Evolutionary conservation across 1,140 invertebrate species (phyloP), one percentile per base, ranked within the genome.

Genomic region (Frieseomelitta varia): DNA sequence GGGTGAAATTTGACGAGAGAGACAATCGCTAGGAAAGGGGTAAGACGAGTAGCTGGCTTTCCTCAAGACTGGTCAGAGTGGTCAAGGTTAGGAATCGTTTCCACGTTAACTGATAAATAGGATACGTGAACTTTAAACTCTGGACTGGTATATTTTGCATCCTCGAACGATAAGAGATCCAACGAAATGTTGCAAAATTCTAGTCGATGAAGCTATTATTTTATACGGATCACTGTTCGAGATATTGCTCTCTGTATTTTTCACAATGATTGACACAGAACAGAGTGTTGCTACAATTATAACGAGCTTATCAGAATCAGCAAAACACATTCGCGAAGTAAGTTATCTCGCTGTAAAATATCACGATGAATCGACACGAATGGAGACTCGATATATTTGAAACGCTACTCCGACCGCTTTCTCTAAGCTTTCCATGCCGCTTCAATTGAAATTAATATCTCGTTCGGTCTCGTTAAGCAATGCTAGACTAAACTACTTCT

Each of bases 61-160:
- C 55, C 53, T 27, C 17, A 15, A 76, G 90, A 85, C 86, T 90
- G 88, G 90, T 91, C 87, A 90, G 89, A 85, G 91, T 94, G 87
- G 89, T 92, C 94, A 93, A 94, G 93, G 93, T 94, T 93, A 93
- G 92, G 83, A 68, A 90, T 72, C 85, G 91, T 94, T 92, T 89
- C 93, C 93, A 88, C 92, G 92, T 92, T 86, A 92, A 94, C 92
- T 87, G 84, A 88, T 88, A 81, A 85, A 79, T 61, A 61, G 79
- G 85, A 87, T 68, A 65, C 17, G 34, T 61, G 84, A 90, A 92
- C 91, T 91, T 93, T 92, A 90, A 90, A 85, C 76, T 65, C 87
- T 47, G 39, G 39, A 47, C 39, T 47, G 6, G 39, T 39, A 39
- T 39, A 47, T 81, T 61, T 61, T 19, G 1, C 6, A 8, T 2